Evolutionary conservation across 37 sponge, comb jelly and placozoan genomes (phyloP).

Genomic region (Tethya wilhelma): DNA sequence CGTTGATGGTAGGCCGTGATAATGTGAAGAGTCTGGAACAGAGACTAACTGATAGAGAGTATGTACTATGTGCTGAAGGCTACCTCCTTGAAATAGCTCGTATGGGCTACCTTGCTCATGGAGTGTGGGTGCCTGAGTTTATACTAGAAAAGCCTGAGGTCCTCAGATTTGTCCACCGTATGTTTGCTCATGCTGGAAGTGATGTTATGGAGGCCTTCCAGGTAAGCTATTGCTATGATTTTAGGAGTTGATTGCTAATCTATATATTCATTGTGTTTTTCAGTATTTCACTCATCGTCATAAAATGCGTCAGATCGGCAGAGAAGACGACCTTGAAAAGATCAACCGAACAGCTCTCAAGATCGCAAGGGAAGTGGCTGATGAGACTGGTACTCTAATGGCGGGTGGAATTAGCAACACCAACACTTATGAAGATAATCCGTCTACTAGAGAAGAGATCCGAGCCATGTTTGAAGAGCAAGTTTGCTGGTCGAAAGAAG

Average conservation of each 20-base stretch:
- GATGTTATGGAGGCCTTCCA: constrained; percentile 73
- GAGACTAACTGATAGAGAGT: constrained; percentile 49
- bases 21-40: too few species aligned
- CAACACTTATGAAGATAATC: constrained; percentile 26
- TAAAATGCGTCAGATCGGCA: constrained; percentile 50
- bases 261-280: background rate
- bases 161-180: constrained; percentile 38
- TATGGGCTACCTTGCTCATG: constrained; percentile 55
- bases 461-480: constrained; percentile 57
- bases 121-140: constrained; percentile 59
- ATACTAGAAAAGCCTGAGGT: constrained; percentile 59
- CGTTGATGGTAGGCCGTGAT: too few species aligned
- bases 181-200: constrained; percentile 61
- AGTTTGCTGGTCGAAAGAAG: constrained; percentile 55
- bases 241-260: too few species aligned
- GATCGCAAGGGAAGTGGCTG: constrained; percentile 62
- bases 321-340: constrained; percentile 55
- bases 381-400: constrained; percentile 43
- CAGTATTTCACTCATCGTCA: constrained; percentile 62
- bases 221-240: too few species aligned
- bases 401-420: constrained; percentile 61
- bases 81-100: constrained; percentile 55
- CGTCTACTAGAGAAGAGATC: constrained; percentile 14
- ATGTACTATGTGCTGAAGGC: constrained; percentile 64
- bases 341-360: constrained; percentile 56